A percentile compares a stretch with the other conserved stretches of the same genome.
These are phyloP conservation scores for Taeniopygia guttata DNA, from an alignment of 2,797 vertebrate species.

Conservation along the genomic window DNA sequence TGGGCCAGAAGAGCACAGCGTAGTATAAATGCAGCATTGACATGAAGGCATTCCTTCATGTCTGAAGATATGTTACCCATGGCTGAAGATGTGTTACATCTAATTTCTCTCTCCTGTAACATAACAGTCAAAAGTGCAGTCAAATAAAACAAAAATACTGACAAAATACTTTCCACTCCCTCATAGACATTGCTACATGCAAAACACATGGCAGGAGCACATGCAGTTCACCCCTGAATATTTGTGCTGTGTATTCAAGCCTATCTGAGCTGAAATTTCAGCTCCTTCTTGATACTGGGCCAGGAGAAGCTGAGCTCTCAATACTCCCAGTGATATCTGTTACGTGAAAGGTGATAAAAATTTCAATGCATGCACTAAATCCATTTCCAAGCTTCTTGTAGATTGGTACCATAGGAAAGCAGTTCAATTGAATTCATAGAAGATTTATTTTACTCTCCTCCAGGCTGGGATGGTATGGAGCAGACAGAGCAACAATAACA, in stretches of 20 bases:
- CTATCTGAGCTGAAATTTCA: neutral
- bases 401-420: neutral
- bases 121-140: neutral
- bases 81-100: neutral
- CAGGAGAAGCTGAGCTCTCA: neutral
- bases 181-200: neutral
- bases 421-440: neutral
- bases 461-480: neutral
- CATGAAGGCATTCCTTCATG: neutral
- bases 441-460: neutral
- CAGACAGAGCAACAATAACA: neutral
- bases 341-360: neutral
- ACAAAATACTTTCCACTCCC: neutral
- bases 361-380: neutral
- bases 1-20: neutral
- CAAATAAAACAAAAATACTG: neutral
- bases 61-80: rapidly evolving
- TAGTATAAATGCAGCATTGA: neutral
- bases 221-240: neutral
- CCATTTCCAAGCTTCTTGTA: neutral
- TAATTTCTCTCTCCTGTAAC: neutral
- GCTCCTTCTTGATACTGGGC: neutral
- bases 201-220: neutral
- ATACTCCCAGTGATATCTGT: neutral
- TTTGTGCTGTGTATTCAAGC: neutral